Conservation (phyloP, 1,140 invertebrate genomes). For the Augochlora pura region DNA sequence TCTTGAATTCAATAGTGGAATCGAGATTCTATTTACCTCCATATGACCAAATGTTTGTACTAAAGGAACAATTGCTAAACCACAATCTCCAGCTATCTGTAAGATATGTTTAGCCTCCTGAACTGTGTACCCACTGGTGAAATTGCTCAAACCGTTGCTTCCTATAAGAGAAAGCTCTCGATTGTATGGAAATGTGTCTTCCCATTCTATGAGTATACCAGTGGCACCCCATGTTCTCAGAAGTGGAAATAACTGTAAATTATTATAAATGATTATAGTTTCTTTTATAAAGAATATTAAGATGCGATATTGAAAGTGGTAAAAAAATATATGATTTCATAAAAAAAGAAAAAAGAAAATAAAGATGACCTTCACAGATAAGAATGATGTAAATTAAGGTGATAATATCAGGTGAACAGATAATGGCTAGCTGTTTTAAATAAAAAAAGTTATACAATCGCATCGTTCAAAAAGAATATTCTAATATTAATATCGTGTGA, state of each 20-base stretch:
- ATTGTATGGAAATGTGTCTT: slow-evolving; percentile 94
- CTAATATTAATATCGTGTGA: background rate
- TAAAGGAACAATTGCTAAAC: slow-evolving; percentile 92
- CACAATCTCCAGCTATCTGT: slow-evolving; percentile 82
- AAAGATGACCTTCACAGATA: too few relatives aligned
- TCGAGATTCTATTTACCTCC: slow-evolving; percentile 80
- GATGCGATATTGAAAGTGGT: too few relatives aligned
- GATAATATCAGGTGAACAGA: too few relatives aligned
- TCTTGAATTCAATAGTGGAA: background rate
- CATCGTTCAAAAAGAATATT: background rate
- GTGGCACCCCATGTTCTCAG: slow-evolving; percentile 87
- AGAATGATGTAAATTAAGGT: background rate
- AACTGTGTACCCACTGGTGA: slow-evolving; percentile 83
- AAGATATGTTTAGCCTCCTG: slow-evolving; percentile 83
- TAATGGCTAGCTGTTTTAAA: background rate
- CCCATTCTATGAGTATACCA: slow-evolving; percentile 94
- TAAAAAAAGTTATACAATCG: background rate
- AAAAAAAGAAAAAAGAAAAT: too few relatives aligned
- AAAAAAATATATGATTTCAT: too few relatives aligned
- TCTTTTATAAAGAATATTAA: too few relatives aligned
- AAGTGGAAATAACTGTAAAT: slow-evolving; percentile 81
- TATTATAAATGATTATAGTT: background rate
- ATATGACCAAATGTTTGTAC: slow-evolving; percentile 98
- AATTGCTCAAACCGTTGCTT: slow-evolving; percentile 80
- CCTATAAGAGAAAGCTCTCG: slow-evolving; percentile 84